These are phyloP conservation scores for Paradoxurus hermaphroditus DNA, from an alignment of 2,113 vertebrate genomes.

Conservation along the genomic window DNA sequence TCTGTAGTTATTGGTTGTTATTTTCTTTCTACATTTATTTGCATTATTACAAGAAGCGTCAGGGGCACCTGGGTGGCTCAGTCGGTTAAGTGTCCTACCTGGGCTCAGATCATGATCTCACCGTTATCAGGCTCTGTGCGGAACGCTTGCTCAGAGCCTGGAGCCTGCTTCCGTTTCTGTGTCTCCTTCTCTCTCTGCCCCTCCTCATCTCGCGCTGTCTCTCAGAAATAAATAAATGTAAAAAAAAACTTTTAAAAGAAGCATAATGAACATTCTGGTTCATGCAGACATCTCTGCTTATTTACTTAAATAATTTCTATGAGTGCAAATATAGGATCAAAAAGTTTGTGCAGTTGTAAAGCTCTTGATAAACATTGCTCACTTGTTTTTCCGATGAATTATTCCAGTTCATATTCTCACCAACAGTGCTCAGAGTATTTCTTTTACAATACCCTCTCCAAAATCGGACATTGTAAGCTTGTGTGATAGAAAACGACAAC, in stretches of 20 bases:
- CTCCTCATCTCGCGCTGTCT: too few species aligned
- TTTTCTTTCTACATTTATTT: constrained; percentile 45
- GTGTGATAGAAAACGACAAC: background rate
- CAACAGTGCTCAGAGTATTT: background rate
- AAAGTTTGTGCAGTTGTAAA: constrained; percentile 24
- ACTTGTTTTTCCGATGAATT: constrained; percentile 38
- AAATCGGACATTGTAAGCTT: constrained; percentile 40
- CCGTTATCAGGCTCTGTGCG: too few species aligned
- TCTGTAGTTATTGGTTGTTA: constrained; percentile 36
- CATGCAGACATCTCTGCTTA: constrained; percentile 33
- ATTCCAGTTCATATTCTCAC: background rate
- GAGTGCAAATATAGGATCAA: constrained; percentile 11
- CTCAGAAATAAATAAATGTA: too few species aligned
- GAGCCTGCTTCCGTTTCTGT: too few species aligned
- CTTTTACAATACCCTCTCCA: background rate
- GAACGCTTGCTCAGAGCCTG: too few species aligned
- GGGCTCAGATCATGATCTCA: too few species aligned
- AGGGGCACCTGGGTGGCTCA: too few species aligned
- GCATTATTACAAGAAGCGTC: constrained; percentile 9
- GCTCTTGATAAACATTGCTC: constrained; percentile 1
- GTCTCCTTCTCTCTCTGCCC: too few species aligned
- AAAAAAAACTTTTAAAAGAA: too few species aligned
- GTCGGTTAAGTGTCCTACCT: too few species aligned
- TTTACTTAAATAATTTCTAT: constrained; percentile 48
- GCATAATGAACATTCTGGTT: background rate